Percentiles rank a stretch among this genome's conserved stretches.
phyloP scores from a whole-genome alignment of 2,888 invertebrate genomes.

The Hemaris fuciformis region DNA sequence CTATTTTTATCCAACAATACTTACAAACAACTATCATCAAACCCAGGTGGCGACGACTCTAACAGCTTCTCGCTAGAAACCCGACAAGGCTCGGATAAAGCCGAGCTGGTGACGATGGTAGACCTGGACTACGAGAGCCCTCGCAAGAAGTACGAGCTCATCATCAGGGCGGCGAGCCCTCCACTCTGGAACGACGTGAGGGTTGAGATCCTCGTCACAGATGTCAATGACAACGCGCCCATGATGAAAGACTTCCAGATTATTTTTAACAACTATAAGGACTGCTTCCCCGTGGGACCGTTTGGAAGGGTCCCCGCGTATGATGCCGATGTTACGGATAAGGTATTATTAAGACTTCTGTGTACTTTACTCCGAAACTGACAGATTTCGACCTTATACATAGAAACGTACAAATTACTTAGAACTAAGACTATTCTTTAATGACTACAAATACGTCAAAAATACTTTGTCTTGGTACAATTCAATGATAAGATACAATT shows the following conservation, averaged over 20 bases:
- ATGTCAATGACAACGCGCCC: constrained; percentile 97
- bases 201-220: constrained; percentile 93
- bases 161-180: constrained; percentile 94
- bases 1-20: too few species aligned
- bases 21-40: not conserved
- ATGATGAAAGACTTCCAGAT: constrained; percentile 94
- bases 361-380: not conserved
- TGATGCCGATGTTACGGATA: constrained; percentile 97
- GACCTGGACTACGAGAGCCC: constrained; percentile 98
- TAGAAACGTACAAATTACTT: too few species aligned
- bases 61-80: constrained; percentile 91
- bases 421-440: too few species aligned
- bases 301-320: constrained; percentile 96
- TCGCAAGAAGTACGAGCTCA: constrained; percentile 92
- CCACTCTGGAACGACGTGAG: constrained; percentile 94
- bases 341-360: constrained; percentile 49
- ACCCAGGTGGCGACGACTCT: constrained; percentile 90
- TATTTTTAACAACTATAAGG: constrained; percentile 96
- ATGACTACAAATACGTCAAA: too few species aligned
- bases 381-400: not conserved
- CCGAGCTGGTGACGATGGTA: constrained; percentile 93
- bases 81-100: constrained; percentile 90
- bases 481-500: too few species aligned
- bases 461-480: too few species aligned
- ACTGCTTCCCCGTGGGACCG: constrained; percentile 95